Evolutionary conservation across 2,888 invertebrate genomes (phyloP).

Genomic region (Hecatera dysodea): DNA sequence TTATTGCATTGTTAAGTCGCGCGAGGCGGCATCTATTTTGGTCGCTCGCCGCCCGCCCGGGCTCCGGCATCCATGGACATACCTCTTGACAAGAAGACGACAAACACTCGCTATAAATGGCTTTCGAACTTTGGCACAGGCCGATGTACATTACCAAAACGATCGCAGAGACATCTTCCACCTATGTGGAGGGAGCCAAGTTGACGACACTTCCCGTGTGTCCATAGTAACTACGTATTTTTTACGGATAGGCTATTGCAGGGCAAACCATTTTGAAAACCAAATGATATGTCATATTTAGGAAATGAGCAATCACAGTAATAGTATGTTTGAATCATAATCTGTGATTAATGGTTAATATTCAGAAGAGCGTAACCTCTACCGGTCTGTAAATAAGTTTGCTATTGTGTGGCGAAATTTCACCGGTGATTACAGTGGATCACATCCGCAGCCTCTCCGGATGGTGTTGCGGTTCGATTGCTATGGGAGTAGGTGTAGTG

Average conservation of each 20-base stretch:
- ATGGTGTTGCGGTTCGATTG: constrained; percentile 87
- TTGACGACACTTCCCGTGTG: constrained; percentile 59
- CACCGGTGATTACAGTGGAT: constrained; percentile 88
- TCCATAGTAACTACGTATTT: constrained; percentile 5
- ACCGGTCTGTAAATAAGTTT: constrained; percentile 74
- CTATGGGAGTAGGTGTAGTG: constrained; percentile 76
- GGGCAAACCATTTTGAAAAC: constrained; percentile 53
- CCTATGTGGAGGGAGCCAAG: constrained; percentile 60
- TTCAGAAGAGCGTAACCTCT: constrained; percentile 86
- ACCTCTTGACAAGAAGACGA: constrained; percentile 88
- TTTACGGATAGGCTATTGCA: constrained; percentile 18
- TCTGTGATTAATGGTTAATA: constrained; percentile 82
- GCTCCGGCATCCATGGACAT: constrained; percentile 85
- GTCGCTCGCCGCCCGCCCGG: constrained; percentile 88
- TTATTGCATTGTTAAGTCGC: constrained; percentile 91
- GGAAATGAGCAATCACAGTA: constrained; percentile 82
- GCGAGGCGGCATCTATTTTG: constrained; percentile 86
- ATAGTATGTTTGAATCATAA: constrained; percentile 73
- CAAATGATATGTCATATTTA: constrained; percentile 73
- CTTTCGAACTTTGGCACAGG: constrained; percentile 82
- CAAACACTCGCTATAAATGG: constrained; percentile 89
- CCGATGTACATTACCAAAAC: constrained; percentile 68
- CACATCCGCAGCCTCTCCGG: constrained; percentile 86
- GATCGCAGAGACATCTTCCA: constrained; percentile 63
- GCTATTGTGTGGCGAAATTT: constrained; percentile 88